phyloP scores from a whole-genome alignment of 2,888 invertebrate species.

The Lithophane semibrunnea region DNA sequence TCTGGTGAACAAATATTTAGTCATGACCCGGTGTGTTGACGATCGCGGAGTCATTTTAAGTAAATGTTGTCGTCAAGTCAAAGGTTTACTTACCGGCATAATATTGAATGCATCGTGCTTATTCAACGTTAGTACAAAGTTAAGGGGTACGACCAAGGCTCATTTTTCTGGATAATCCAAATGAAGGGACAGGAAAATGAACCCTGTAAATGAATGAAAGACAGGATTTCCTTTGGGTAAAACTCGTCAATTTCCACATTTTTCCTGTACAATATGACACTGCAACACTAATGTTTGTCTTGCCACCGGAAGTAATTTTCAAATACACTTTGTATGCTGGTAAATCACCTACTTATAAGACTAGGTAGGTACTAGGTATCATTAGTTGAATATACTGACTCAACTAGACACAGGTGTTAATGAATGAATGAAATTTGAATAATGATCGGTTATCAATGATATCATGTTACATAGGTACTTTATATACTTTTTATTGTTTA shows the following conservation, averaged over 20 bases:
- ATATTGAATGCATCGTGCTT: not conserved
- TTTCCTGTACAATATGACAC: not conserved
- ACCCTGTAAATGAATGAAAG: too few relatives aligned
- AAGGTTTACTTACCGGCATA: not conserved
- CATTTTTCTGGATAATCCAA: too few relatives aligned
- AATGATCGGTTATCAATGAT: not conserved
- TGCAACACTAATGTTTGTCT: constrained; percentile 9
- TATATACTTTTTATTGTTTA: not conserved
- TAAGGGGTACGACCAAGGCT: too few relatives aligned
- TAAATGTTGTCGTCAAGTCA: not conserved
- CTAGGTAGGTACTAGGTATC: not conserved
- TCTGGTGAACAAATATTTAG: not conserved
- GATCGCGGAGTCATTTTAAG: not conserved
- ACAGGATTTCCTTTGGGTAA: too few relatives aligned
- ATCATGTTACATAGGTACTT: too few relatives aligned
- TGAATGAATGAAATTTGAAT: constrained; percentile 25
- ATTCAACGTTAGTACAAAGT: too few relatives aligned
- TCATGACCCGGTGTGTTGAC: not conserved
- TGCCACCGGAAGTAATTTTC: constrained; percentile 13
- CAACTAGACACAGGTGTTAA: constrained; percentile 22
- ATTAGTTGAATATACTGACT: constrained; percentile 1
- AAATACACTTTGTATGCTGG: constrained; percentile 22
- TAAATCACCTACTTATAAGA: not conserved
- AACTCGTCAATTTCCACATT: too few relatives aligned
- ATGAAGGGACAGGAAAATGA: too few relatives aligned